Evolutionary conservation across 2,113 vertebrate genomes (phyloP).

Genomic region (Mugil cephalus): DNA sequence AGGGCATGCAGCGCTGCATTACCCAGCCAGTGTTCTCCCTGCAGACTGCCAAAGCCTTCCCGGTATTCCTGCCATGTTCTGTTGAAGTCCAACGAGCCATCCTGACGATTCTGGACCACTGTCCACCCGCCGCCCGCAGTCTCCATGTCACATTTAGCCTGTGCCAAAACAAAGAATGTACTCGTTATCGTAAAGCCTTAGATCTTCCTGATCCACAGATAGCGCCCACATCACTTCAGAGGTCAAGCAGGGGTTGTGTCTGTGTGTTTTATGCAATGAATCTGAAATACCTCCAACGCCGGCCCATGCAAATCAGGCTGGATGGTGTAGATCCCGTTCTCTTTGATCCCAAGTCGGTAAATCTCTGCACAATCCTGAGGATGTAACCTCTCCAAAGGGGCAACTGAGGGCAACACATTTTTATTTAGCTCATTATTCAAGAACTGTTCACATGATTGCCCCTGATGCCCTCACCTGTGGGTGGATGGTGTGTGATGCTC

Average conservation of each 20-base stretch:
- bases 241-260: not conserved
- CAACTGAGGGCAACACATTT: constrained; percentile 66
- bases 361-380: constrained; percentile 87
- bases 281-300: constrained; percentile 82
- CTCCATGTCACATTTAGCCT: constrained; percentile 88
- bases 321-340: constrained; percentile 88
- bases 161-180: constrained; percentile 50
- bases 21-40: constrained; percentile 86
- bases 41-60: constrained; percentile 84
- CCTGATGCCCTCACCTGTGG: constrained; percentile 70
- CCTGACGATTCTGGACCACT: constrained; percentile 83
- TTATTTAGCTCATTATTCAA: constrained; percentile 12
- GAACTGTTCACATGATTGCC: not conserved
- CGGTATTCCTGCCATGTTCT: constrained; percentile 86
- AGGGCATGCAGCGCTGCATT: constrained; percentile 81
- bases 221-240: constrained; percentile 28
- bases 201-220: constrained; percentile 49
- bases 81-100: constrained; percentile 86
- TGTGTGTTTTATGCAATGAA: constrained; percentile 55
- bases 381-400: constrained; percentile 78
- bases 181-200: constrained; percentile 40
- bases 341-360: constrained; percentile 85
- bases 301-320: constrained; percentile 82
- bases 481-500: constrained; percentile 80
- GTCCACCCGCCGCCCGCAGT: constrained; percentile 86